Evolutionary conservation across 2,797 vertebrate genomes (phyloP).

Genomic region (Oceanodroma leucorhoa): DNA sequence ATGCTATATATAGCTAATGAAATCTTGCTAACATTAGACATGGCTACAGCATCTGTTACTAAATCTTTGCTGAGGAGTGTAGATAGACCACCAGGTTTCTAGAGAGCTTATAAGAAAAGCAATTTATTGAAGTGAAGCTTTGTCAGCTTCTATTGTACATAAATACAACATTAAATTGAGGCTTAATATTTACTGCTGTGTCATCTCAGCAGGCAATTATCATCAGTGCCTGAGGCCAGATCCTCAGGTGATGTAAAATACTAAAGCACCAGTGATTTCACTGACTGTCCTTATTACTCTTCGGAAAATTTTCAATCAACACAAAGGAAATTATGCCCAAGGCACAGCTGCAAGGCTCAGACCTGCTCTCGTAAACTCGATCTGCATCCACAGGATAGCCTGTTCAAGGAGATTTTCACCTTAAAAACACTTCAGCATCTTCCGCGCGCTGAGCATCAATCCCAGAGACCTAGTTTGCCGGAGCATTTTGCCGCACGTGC

Average conservation of each 20-base stretch:
- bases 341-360: not conserved
- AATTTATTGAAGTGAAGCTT: constrained; percentile 6
- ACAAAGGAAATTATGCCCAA: not conserved
- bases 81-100: not conserved
- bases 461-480: not conserved
- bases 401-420: not conserved
- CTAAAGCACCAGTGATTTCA: not conserved
- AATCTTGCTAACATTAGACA: constrained; percentile 34
- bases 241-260: not conserved
- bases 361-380: not conserved
- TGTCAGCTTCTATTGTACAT: not conserved
- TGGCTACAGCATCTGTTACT: constrained; percentile 45
- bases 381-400: not conserved
- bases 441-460: accelerated
- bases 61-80: constrained; percentile 13
- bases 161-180: not conserved
- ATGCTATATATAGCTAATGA: constrained; percentile 30
- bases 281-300: not conserved
- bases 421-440: not conserved
- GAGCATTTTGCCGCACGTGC: not conserved
- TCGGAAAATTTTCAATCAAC: not conserved
- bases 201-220: not conserved
- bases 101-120: not conserved
- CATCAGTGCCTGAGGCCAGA: not conserved
- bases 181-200: constrained; percentile 10